A percentile compares a stretch with the other conserved stretches of the same genome.
These are phyloP conservation scores for Esox niger DNA, from an alignment of 2,113 vertebrate genomes.

Conservation along the genomic window DNA sequence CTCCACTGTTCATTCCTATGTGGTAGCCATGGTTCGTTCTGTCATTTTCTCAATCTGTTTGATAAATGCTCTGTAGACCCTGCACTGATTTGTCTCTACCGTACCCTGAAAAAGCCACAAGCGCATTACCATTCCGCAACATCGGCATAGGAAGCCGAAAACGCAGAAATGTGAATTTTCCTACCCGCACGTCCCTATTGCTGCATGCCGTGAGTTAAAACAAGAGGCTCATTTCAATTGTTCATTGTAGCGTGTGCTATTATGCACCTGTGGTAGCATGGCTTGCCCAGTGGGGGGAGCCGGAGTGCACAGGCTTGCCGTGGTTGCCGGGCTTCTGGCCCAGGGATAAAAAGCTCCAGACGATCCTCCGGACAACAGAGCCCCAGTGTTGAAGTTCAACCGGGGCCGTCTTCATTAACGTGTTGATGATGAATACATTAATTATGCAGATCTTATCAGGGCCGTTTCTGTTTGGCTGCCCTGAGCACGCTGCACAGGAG, in stretches of 20 bases:
- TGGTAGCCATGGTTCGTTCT: conserved; percentile 29
- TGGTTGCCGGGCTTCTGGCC: background rate
- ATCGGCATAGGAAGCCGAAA: too few species aligned
- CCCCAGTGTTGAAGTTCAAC: conserved; percentile 33
- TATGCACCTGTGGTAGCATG: too few species aligned
- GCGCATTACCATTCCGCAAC: too few species aligned
- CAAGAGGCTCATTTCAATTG: too few species aligned
- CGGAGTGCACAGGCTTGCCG: too few species aligned
- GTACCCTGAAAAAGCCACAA: too few species aligned
- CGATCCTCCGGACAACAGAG: conserved; percentile 15
- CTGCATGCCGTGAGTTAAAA: too few species aligned
- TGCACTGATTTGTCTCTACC: conserved; percentile 40
- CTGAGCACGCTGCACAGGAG: conserved; percentile 15
- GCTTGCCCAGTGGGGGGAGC: too few species aligned
- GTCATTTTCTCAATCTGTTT: conserved; percentile 42
- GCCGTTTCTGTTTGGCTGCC: conserved; percentile 34
- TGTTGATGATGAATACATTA: conserved; percentile 43
- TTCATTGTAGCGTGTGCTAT: too few species aligned
- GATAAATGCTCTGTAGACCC: conserved; percentile 41
- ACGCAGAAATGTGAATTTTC: too few species aligned
- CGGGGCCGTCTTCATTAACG: conserved; percentile 46
- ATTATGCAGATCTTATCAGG: conserved; percentile 53
- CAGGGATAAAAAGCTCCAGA: conserved; percentile 2
- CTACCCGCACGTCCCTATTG: too few species aligned
- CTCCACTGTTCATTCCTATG: conserved; percentile 18